Evolutionary conservation across 2,888 invertebrate genomes (phyloP).

Genomic region (Athalia circularis): DNA sequence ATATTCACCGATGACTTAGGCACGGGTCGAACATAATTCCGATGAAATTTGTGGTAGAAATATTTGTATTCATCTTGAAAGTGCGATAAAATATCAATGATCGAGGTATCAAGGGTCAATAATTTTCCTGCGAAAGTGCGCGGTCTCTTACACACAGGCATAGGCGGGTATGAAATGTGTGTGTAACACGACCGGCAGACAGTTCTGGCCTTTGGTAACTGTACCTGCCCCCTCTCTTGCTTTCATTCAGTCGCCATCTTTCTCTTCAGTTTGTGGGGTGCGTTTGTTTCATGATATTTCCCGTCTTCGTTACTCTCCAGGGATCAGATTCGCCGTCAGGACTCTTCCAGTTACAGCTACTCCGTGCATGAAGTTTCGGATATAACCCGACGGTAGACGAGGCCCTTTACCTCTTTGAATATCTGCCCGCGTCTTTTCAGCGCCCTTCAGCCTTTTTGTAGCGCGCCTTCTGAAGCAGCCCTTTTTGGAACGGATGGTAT

Average conservation of each 20-base stretch:
- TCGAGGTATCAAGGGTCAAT: neutral
- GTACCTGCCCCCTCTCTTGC: slow-evolving; percentile 61
- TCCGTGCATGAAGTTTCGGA: slow-evolving; percentile 10
- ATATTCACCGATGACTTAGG: neutral
- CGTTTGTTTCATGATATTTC: slow-evolving; percentile 21
- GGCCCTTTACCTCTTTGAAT: slow-evolving; percentile 19
- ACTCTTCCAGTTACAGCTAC: slow-evolving; percentile 1
- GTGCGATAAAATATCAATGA: neutral
- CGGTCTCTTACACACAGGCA: neutral
- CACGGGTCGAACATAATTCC: neutral
- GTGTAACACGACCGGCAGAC: slow-evolving; percentile 52
- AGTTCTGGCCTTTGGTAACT: slow-evolving; percentile 62
- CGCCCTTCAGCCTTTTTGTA: slow-evolving; percentile 23
- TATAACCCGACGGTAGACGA: neutral
- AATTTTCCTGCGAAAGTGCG: slow-evolving; percentile 14
- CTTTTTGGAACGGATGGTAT: neutral
- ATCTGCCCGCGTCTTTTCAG: slow-evolving; percentile 31
- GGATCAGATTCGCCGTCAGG: slow-evolving; percentile 19
- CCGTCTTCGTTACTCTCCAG: slow-evolving; percentile 39
- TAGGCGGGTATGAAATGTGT: slow-evolving; percentile 24
- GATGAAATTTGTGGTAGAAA: neutral
- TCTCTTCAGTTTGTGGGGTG: slow-evolving; percentile 23
- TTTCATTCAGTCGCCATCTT: slow-evolving; percentile 51
- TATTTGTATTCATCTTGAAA: neutral
- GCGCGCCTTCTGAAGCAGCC: slow-evolving; percentile 1